Base-by-base conservation (phyloP, 2,113 vertebrate genomes). In the Prunella himalayana region DNA sequence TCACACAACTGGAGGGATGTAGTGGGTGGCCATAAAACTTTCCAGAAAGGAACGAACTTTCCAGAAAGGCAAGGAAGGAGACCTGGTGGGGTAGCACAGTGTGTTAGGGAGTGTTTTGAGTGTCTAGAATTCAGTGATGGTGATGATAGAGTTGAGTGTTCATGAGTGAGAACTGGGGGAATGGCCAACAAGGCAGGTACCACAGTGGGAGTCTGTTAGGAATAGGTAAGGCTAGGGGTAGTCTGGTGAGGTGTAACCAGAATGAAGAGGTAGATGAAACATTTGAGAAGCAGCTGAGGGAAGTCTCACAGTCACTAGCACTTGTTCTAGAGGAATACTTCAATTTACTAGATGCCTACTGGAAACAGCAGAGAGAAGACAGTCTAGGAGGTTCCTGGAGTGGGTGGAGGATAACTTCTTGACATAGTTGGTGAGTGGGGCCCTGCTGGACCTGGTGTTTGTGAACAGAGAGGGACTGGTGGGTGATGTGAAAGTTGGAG, bases 141-240 rank as follows among this genome's bases (percentile, higher is more conserved):
- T 31, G 12, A 33, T 41, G 27, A 7, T 6, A 35, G n/a, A 47
- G 10, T 44, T 56, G 56, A 37, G 25, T 66, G 12, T 73, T 60
- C 15, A 18, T n/a, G 33, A 9, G 9, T 64, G 20, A 33, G 53
- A 68, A 28, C 0, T 23, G 13, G 10, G 25, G 14, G 18, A 2
- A 33, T 49, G 53, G 27, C 41, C 39, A 60, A 5, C 31, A 28
- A 42, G 49, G 27, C 41, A 73, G 51, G 17, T 39, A 20, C 8
- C 3, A 0, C 6, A 11, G 25, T 83, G 59, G 39, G 27, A 61
- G 27, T 78, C 39, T 72, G 16, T 72, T 60, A n/a, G 5, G 30
- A 20, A 14, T 65, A 37, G 7, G 37, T 37, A 37, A 37, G 37
- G 37, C 37, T 37, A 37, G 37, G 37, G 37, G 37, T 37, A 37